phyloP scores from a whole-genome alignment of 2,113 vertebrate genomes.

The Balaeniceps rex region DNA sequence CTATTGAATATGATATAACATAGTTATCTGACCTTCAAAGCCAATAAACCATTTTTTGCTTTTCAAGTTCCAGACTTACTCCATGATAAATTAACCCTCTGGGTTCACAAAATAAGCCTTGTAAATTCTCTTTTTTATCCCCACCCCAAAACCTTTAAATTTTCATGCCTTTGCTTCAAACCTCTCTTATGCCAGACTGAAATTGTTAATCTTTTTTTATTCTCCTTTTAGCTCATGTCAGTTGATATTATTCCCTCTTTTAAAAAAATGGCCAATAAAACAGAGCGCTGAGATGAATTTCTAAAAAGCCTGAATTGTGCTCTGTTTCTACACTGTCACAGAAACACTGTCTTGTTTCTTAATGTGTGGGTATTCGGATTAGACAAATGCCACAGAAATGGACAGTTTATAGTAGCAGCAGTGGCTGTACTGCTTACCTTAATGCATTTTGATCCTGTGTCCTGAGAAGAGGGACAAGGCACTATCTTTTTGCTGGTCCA shows the following conservation, averaged over 20 bases:
- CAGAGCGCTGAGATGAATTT: conserved; percentile 23
- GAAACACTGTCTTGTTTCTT: neutral
- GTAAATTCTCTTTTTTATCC: conserved; percentile 43
- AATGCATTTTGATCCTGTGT: neutral
- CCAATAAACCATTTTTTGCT: conserved; percentile 56
- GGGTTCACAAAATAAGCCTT: conserved; percentile 38
- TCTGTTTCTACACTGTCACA: neutral
- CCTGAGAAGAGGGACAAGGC: neutral
- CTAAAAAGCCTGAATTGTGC: neutral
- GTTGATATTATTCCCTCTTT: conserved; percentile 39
- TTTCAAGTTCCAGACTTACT: conserved; percentile 34
- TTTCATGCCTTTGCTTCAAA: conserved; percentile 45
- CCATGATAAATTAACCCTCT: conserved; percentile 64
- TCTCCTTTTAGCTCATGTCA: conserved; percentile 40
- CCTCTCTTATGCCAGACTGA: conserved; percentile 25
- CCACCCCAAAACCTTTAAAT: conserved; percentile 13
- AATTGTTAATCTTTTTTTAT: conserved; percentile 52
- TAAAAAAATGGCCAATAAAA: neutral
- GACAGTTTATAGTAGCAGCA: neutral
- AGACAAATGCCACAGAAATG: neutral
- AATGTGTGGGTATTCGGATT: neutral
- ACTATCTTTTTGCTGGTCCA: neutral
- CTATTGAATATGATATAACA: conserved; percentile 66
- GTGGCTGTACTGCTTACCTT: neutral
- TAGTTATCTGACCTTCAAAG: conserved; percentile 70